Conservation (phyloP, 2,113 vertebrate species). For the Callithrix jacchus region DNA sequence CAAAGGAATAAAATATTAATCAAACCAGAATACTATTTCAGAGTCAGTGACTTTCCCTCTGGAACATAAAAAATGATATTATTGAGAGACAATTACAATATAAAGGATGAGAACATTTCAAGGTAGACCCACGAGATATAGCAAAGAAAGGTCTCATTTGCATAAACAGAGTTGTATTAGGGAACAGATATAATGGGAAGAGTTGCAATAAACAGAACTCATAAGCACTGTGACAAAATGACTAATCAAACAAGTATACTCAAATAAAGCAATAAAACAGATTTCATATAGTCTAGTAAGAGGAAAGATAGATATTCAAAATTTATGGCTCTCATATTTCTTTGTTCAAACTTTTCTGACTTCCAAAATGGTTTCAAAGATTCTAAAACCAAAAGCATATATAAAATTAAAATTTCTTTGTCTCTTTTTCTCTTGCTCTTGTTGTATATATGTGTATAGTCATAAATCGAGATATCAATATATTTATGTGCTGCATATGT, state of each 20-base stretch:
- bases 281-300: background rate
- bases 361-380: background rate
- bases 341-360: background rate
- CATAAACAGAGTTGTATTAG: constrained; percentile 8
- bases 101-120: constrained; percentile 17
- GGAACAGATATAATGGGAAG: background rate
- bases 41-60: background rate
- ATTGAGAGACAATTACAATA: background rate
- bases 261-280: background rate
- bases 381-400: background rate
- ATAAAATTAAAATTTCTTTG: background rate
- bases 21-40: background rate
- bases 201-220: background rate
- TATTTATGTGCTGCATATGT: background rate
- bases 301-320: background rate
- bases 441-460: rapidly evolving
- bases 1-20: background rate
- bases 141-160: constrained; percentile 53
- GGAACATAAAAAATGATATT: constrained; percentile 16
- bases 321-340: background rate
- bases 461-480: no score
- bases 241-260: background rate
- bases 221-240: constrained; percentile 14
- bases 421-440: background rate
- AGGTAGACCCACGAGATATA: constrained; percentile 13